A percentile compares a stretch with the other conserved stretches of the same genome.
Evolutionary conservation across 2,888 invertebrate species (phyloP).

Genomic region (Ectemnius continuus): DNA sequence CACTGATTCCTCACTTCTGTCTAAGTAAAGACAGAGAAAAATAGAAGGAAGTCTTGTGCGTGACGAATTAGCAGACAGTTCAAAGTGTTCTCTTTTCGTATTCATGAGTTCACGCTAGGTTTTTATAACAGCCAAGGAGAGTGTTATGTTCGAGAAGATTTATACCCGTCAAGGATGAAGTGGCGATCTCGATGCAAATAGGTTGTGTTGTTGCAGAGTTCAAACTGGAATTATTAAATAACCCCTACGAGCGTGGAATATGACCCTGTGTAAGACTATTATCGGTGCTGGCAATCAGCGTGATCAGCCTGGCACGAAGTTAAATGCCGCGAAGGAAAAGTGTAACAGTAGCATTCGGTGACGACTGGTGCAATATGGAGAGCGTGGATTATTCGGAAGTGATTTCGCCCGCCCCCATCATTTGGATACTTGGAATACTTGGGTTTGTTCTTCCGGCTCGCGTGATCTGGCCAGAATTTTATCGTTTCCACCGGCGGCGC

Average conservation of each 20-base stretch:
- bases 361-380: background rate
- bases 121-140: no score
- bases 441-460: conserved; percentile 47
- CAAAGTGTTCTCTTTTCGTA: background rate
- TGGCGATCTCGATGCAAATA: no score
- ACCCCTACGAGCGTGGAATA: no score
- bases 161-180: no score
- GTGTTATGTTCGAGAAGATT: no score
- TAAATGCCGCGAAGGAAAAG: conserved; percentile 16
- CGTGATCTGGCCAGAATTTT: conserved; percentile 41
- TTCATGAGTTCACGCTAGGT: no score
- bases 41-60: conserved; percentile 44
- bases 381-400: conserved; percentile 16
- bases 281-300: conserved; percentile 12
- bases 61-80: conserved; percentile 41
- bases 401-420: conserved; percentile 17
- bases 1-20: conserved; percentile 61
- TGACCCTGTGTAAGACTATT: background rate
- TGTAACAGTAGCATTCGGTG: background rate
- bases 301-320: background rate
- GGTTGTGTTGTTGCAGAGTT: background rate
- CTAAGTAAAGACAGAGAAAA: conserved; percentile 39
- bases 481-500: conserved; percentile 27
- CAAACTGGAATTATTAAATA: no score
- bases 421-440: conserved; percentile 52